phyloP scores from a whole-genome alignment of 2,797 vertebrate species.

The Hippocampus kuda region DNA sequence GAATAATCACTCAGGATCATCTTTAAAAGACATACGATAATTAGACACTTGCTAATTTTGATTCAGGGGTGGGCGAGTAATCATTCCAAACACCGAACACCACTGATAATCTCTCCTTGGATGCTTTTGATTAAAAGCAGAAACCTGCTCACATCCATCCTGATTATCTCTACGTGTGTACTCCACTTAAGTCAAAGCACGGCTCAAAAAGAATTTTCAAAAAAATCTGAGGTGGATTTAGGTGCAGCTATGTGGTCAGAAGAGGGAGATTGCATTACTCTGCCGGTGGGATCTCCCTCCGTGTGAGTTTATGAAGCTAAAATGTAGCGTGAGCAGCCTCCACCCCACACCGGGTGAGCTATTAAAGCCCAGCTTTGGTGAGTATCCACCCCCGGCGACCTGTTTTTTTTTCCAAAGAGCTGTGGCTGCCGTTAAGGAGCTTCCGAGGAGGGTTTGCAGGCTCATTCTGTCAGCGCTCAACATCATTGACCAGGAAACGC shows the following conservation, averaged over 20 bases:
- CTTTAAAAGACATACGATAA: no score
- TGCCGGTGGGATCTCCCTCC: constrained; percentile 23
- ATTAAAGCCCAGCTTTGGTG: constrained; percentile 58
- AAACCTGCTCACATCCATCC: no score
- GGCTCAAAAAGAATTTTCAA: background rate
- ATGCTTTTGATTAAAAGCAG: no score
- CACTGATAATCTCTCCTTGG: no score
- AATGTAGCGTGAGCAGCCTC: constrained; percentile 39
- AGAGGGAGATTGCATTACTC: constrained; percentile 24
- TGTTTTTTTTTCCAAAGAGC: constrained; percentile 25
- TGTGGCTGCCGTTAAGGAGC: constrained; percentile 42
- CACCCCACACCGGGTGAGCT: constrained; percentile 49
- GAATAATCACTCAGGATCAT: background rate
- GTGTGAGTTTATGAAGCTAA: constrained; percentile 41
- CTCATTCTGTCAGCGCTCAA: constrained; percentile 35
- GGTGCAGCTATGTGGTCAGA: constrained; percentile 21
- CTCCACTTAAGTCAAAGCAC: no score
- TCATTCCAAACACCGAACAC: no score
- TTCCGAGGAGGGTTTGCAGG: constrained; percentile 40
- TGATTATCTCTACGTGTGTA: no score
- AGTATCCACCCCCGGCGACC: constrained; percentile 51
- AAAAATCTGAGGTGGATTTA: background rate
- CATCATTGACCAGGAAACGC: constrained; percentile 31
- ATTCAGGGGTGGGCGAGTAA: no score
- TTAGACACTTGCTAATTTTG: no score